Base-by-base conservation (phyloP, 2,888 invertebrate genomes). In the Ganaspis brasiliensis region DNA sequence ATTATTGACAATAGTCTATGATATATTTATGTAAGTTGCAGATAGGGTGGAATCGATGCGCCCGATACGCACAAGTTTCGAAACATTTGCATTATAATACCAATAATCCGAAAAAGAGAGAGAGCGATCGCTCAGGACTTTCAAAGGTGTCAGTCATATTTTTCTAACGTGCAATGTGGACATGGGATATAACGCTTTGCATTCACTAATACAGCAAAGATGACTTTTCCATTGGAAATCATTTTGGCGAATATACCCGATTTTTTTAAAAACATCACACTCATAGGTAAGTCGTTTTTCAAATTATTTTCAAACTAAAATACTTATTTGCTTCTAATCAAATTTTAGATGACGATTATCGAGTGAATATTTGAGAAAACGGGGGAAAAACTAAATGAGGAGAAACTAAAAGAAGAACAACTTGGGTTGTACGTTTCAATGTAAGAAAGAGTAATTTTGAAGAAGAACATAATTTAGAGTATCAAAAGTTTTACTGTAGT, bases 131-230 rank as follows among this genome's bases (percentile, higher is more conserved):
- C 56, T 56, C 14, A 56, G 26, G 21, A 83, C 78, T 84, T 84
- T 84, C 80, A 81, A 80, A 73, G 31, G 74, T 79, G 77, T 55
- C 77, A 77, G 75, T 81, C 75, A 71, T 63, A 57, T 73, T 67
- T 77, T 76, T 52, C 63, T 75, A 74, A 57, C 61, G 70, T 75
- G 52, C 55, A 67, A 37, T 37, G 19, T 63, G 63, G 63, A 63
- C 63, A 16, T 19, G 35, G 61, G 61, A 63, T 37, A 59, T 59
- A 63, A 40, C 21, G 40, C 40, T 21, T 63, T 21, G 35, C 16
- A 40, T 63, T 63, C 63, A 37, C 63, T 21, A 63, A 63, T 63
- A 63, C 19, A 45, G 45, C 6, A 31, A 59, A 59, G 40, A 40
- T 67, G 67, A 67, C 45, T 67, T 24, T 40, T 37, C 8, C 10